phyloP scores from a whole-genome alignment of 2,113 vertebrate genomes.

The Lepisosteus osseus region DNA sequence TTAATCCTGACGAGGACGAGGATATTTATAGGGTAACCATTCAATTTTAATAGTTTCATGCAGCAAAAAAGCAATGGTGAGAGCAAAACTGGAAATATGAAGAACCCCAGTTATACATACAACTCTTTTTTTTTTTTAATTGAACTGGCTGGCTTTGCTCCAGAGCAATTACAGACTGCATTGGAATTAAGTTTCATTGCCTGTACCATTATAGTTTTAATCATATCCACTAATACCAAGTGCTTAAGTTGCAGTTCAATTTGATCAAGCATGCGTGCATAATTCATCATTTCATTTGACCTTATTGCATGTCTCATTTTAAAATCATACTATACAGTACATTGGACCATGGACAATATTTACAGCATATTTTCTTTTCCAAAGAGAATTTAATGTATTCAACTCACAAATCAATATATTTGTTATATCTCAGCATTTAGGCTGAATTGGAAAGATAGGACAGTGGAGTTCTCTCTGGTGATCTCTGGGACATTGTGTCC shows the following conservation, averaged over 20 bases:
- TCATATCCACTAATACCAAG: constrained; percentile 35
- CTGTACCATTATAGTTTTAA: constrained; percentile 23
- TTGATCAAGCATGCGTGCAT: constrained; percentile 49
- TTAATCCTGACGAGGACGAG: constrained; percentile 91
- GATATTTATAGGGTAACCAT: constrained; percentile 96
- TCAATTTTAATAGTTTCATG: constrained; percentile 31
- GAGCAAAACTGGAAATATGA: not conserved
- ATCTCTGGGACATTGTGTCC: no score
- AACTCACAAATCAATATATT: no score
- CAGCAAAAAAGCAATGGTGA: not conserved
- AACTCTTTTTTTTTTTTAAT: not conserved
- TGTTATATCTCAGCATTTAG: no score
- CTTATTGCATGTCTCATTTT: constrained; percentile 38
- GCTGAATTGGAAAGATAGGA: no score
- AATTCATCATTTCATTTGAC: constrained; percentile 50
- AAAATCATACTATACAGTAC: no score
- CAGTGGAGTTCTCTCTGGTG: no score
- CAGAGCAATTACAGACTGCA: not conserved
- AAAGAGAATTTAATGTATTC: no score
- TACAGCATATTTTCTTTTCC: no score
- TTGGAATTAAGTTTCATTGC: not conserved
- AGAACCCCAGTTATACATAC: not conserved
- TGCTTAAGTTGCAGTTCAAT: constrained; percentile 24
- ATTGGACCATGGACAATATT: no score
- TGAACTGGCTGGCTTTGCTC: not conserved